A percentile compares a stretch with the other conserved stretches of the same genome.
Conservation (phyloP, 2,797 vertebrate species). For the Gymnothorax javanicus region DNA sequence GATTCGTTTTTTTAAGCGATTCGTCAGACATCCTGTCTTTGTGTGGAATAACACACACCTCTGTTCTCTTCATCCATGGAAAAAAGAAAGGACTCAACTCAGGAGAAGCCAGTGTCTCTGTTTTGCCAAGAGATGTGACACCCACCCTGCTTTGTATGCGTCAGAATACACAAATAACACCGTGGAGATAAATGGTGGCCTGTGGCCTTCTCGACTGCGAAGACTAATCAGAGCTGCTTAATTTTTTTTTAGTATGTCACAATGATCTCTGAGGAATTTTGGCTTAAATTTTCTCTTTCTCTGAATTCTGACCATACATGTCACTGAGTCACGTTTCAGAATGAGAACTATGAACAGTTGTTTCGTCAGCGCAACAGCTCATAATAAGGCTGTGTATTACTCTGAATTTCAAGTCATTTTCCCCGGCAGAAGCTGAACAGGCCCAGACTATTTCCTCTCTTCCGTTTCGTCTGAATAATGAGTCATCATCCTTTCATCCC, state of each 20-base stretch:
- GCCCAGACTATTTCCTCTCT: background rate
- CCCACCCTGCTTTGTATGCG: background rate
- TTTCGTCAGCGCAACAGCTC: background rate
- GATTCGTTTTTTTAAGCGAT: background rate
- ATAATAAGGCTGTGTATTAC: background rate
- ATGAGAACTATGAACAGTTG: background rate
- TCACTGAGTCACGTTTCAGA: background rate
- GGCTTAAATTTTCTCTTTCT: background rate
- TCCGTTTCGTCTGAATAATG: background rate
- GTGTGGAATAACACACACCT: background rate
- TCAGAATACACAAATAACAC: background rate
- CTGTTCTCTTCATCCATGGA: constrained; percentile 9
- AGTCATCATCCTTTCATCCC: constrained; percentile 7
- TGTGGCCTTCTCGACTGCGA: background rate
- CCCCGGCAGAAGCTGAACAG: background rate
- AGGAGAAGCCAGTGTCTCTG: background rate
- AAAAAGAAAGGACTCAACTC: background rate
- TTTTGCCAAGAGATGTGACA: background rate
- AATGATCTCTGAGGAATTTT: background rate
- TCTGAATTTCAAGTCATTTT: background rate
- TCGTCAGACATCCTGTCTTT: constrained; percentile 22
- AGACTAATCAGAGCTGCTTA: background rate
- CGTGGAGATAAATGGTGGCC: background rate
- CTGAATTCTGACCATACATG: background rate
- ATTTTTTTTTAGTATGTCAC: background rate